Percentiles rank a stretch among this genome's conserved stretches.
Evolutionary conservation across 1,140 invertebrate genomes (phyloP).

Genomic region (Anastrepha ludens): DNA sequence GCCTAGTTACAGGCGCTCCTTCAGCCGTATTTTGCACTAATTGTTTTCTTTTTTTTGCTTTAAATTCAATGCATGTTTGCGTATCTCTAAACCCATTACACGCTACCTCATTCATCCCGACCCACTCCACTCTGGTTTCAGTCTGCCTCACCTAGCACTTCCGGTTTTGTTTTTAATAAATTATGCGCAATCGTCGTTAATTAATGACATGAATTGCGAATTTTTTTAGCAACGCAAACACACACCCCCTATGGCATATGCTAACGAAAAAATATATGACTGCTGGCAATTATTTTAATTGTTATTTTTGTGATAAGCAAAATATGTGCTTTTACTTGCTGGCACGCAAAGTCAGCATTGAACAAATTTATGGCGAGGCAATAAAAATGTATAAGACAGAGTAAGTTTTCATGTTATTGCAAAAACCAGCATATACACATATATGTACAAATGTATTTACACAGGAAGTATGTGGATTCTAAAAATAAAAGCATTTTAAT

Average conservation of each 20-base stretch:
- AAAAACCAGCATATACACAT: neutral
- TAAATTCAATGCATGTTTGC: neutral
- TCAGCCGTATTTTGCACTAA: too few relatives aligned
- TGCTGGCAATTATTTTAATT: constrained; percentile 35
- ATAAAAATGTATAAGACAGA: neutral
- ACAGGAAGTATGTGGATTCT: too few relatives aligned
- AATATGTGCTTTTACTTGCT: neutral
- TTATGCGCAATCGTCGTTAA: neutral
- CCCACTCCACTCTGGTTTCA: neutral
- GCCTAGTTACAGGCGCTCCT: neutral
- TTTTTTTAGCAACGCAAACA: neutral
- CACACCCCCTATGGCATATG: neutral
- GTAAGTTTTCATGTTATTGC: neutral
- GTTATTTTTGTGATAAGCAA: neutral
- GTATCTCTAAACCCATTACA: too few relatives aligned
- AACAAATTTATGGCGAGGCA: neutral
- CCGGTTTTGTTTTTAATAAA: neutral
- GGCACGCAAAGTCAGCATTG: neutral
- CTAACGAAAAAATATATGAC: neutral
- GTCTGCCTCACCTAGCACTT: neutral
- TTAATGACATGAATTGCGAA: neutral
- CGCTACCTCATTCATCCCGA: too few relatives aligned
- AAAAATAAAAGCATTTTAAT: too few relatives aligned
- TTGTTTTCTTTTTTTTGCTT: too few relatives aligned
- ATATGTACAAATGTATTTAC: neutral